Evolutionary conservation across 2,113 vertebrate species (phyloP).

Genomic region (Grus americana): DNA sequence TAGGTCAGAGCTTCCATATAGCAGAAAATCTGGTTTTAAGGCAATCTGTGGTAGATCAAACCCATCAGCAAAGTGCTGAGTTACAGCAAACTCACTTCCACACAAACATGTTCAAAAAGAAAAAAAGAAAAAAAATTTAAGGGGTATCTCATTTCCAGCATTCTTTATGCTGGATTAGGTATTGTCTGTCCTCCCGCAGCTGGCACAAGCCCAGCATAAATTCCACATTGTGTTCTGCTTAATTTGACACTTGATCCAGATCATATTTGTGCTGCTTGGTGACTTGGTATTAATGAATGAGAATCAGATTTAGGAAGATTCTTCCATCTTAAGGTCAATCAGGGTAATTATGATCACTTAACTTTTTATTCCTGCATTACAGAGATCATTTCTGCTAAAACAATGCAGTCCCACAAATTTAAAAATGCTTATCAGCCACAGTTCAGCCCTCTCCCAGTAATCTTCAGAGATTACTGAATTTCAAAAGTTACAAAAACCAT

Average conservation of each 20-base stretch:
- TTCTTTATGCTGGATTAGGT: not conserved
- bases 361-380: not conserved
- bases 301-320: slow-evolving; percentile 37
- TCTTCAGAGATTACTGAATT: not conserved
- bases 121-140: not conserved
- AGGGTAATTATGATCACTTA: slow-evolving; percentile 6
- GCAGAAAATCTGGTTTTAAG: not conserved
- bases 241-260: slow-evolving; percentile 43
- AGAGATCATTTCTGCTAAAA: not conserved
- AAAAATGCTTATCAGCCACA: not conserved
- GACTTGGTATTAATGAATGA: slow-evolving; percentile 24
- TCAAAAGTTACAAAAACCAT: not conserved
- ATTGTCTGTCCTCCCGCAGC: not conserved
- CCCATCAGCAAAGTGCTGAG: not conserved
- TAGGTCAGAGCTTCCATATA: not conserved
- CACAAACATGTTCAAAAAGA: not conserved
- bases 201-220: slow-evolving; percentile 31
- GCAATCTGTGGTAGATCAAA: not conserved
- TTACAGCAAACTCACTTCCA: not conserved
- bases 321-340: not conserved
- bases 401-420: not conserved
- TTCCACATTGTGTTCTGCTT: slow-evolving; percentile 1
- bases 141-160: not conserved
- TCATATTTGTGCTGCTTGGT: slow-evolving; percentile 15
- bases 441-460: not conserved